phyloP scores from a whole-genome alignment of 2,797 vertebrate species.

The Sphenopsis melanotis region DNA sequence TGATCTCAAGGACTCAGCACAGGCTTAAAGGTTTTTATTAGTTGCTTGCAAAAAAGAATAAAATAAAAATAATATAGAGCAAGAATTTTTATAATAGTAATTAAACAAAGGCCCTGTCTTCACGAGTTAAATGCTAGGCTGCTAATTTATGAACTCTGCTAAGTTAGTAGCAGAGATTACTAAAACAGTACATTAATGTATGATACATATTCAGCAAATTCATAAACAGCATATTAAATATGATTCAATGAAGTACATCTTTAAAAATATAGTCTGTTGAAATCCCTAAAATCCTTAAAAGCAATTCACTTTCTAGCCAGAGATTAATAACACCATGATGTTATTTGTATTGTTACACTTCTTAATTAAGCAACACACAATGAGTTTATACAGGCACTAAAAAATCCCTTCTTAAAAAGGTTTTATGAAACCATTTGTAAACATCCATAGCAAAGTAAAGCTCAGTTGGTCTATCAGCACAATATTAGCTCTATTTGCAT shows the following conservation, averaged over 20 bases:
- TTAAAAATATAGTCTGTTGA: background rate
- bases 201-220: background rate
- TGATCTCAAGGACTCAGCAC: background rate
- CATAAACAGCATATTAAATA: background rate
- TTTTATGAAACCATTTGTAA: conserved; percentile 36
- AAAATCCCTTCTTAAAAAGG: conserved; percentile 11
- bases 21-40: background rate
- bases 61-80: background rate
- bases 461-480: background rate
- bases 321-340: background rate
- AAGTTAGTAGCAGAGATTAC: background rate
- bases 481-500: background rate
- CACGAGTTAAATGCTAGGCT: background rate
- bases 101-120: background rate
- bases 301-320: background rate
- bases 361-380: background rate
- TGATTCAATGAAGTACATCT: background rate
- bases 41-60: background rate
- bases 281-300: background rate
- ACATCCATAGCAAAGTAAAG: background rate
- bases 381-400: conserved; percentile 21
- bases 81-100: background rate
- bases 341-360: background rate
- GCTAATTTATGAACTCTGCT: background rate
- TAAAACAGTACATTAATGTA: background rate